Evolutionary conservation across 2,888 invertebrate species (phyloP).

Genomic region (Rhagonycha fulva): DNA sequence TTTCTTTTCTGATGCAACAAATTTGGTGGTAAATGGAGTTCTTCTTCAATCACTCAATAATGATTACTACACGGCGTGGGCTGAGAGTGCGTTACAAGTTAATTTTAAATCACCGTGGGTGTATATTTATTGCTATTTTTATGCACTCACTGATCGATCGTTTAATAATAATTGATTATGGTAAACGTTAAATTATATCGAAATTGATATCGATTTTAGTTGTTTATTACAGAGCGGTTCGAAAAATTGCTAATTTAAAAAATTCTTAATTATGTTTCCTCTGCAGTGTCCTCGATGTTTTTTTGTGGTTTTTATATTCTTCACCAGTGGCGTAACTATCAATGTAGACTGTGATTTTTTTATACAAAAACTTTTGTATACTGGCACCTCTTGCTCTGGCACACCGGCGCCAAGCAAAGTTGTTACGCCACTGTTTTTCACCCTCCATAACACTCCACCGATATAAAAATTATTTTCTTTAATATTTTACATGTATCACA

Average conservation of each 20-base stretch:
- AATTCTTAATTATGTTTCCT: not conserved
- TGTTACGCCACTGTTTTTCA: no score
- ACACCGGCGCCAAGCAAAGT: no score
- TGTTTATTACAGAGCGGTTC: conserved; percentile 31
- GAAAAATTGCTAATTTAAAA: not conserved
- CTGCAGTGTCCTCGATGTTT: not conserved
- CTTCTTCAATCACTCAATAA: conserved; percentile 1
- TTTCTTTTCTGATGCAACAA: not conserved
- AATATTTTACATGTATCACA: no score
- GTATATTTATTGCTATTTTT: conserved; percentile 25
- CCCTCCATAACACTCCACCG: no score
- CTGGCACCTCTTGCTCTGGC: no score
- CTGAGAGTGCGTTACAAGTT: conserved; percentile 15
- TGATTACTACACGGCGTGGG: conserved; percentile 3
- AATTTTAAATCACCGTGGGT: conserved; percentile 23
- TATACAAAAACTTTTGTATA: no score
- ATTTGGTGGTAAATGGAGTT: not conserved
- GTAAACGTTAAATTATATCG: conserved; percentile 26
- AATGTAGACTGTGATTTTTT: no score
- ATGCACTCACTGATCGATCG: conserved; percentile 10
- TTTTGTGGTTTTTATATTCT: not conserved
- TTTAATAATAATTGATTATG: conserved; percentile 7
- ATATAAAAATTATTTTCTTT: no score
- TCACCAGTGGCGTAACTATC: no score
- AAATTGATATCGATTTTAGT: conserved; percentile 28